Evolutionary conservation across 2,113 vertebrate species (phyloP), one percentile per base, ranked within the genome.

Genomic region (Hydrolagus affinis): DNA sequence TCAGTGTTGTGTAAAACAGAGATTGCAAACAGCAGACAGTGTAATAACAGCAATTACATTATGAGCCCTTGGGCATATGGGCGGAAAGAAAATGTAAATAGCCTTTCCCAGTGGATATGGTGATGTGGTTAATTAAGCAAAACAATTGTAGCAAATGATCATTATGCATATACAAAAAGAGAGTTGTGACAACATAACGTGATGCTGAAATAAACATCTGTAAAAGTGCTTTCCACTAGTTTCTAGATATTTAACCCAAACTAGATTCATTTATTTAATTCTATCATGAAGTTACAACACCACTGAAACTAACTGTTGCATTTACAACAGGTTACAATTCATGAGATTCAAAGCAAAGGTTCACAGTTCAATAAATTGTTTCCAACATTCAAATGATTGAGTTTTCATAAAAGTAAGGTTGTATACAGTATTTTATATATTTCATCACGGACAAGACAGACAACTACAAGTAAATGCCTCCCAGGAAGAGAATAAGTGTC

Each of bases 31-130:
- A 77, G 21, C 56, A 60, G 56, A 59, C 14, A 77, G n/a, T 57
- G n/a, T 28, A 59, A 77, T 57, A 77, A 60, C 59, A 59, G 19
- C 23, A 77, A 60, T 77, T 77, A 77, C 73, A 75, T 77, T 77
- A 57, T 60, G 56, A 77, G 21, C 73, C 56, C 75, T 77, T 59
- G 75, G 56, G 75, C 11, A 77, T 21, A 77, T 23, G 21, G 75
- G 19, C 12, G 56, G 21, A 60, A n/a, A 77, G 75, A 77, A 77
- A 77, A 60, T 77, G 56, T 19, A 15, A 77, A 77, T 3, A 77
- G 32, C 30, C 57, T 77, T 77, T 77, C 56, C 21, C 56, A 23
- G 21, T 60, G 56, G 56, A 77, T 77, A 23, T 23, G n/a, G 21
- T 60, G 56, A 75, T 75, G 32, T 60, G 1, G 75, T 60, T 77